Percentiles rank a stretch among this genome's conserved stretches.
Conservation (phyloP, 1,140 invertebrate genomes). For the Cydia amplana region DNA sequence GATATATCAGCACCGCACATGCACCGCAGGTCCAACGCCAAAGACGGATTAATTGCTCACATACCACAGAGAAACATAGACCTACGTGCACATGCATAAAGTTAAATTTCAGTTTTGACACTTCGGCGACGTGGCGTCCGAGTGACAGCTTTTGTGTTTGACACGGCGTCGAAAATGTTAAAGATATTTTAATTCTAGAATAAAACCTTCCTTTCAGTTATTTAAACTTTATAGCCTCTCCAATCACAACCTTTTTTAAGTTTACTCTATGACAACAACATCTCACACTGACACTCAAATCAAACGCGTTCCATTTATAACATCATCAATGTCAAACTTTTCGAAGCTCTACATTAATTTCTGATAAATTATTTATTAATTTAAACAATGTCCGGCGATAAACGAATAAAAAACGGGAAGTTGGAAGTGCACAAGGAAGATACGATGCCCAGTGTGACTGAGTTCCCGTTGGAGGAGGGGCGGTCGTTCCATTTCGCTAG, state of each 20-base stretch:
- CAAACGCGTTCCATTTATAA: slow-evolving; percentile 24
- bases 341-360: slow-evolving; percentile 47
- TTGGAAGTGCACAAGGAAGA: slow-evolving; percentile 67
- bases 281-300: slow-evolving; percentile 14
- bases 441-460: slow-evolving; percentile 46
- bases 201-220: background rate
- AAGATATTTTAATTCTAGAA: slow-evolving; percentile 26
- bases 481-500: slow-evolving; percentile 54
- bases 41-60: no score
- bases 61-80: no score
- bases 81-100: no score
- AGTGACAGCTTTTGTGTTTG: no score
- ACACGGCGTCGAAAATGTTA: no score
- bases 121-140: no score
- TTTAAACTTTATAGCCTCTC: background rate
- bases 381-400: slow-evolving; percentile 15
- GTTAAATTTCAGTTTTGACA: no score
- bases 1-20: no score
- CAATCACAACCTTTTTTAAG: slow-evolving; percentile 4
- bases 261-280: slow-evolving; percentile 1
- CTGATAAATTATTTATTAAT: slow-evolving; percentile 49
- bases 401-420: slow-evolving; percentile 54
- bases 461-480: slow-evolving; percentile 46
- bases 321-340: slow-evolving; percentile 41
- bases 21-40: no score